Base-by-base conservation (phyloP, 2,797 vertebrate species). In the Paratrypauchen microcephalus region DNA sequence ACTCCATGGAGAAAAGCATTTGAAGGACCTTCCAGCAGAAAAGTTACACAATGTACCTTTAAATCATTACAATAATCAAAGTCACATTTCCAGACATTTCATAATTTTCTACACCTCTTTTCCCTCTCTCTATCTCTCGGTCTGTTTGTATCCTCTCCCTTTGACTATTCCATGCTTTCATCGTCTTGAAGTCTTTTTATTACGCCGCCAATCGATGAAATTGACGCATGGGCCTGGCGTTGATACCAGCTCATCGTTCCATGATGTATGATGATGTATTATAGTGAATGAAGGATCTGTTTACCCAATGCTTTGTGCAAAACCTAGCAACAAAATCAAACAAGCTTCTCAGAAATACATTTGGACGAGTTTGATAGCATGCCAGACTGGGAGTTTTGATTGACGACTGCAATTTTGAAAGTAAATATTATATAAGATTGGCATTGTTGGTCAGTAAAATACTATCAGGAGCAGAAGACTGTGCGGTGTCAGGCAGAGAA, bases 151-250 rank as follows among this genome's bases (percentile, higher is more conserved):
- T 77, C 83, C 69, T 80, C 70, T 79, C 77, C 68, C 83, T 84
- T 81, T 81, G 82, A 79, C 70, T 87, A 78, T 74, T 67, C 75
- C 80, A 75, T 78, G 83, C 78, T 81, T 79, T 73, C 66, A 72
- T 75, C 83, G 80, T 81, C 83, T 76, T 85, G 82, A 83, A 82
- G 80, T 81, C 32, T 86, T 82, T 87, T 89, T 90, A 91, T 89
- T 87, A 90, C 73, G 72, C 75, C 79, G 83, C 86, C 84, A 91
- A 91, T 92, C 89, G 85, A 91, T 89, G 84, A 74, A 76, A 79
- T 86, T 89, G 86, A 92, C 88, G 72, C 86, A 91, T 87, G 84
- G 85, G 76, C 72, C 75, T 69, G 74, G 70, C 57, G 76, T 67
- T 73, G 66, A 69, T 73, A 4, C 66, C 71, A 68, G 76, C 86